Percentiles rank a stretch among this genome's conserved stretches.
Conservation (phyloP, 2,888 invertebrate genomes). For the Pandemis cinnamomeana region DNA sequence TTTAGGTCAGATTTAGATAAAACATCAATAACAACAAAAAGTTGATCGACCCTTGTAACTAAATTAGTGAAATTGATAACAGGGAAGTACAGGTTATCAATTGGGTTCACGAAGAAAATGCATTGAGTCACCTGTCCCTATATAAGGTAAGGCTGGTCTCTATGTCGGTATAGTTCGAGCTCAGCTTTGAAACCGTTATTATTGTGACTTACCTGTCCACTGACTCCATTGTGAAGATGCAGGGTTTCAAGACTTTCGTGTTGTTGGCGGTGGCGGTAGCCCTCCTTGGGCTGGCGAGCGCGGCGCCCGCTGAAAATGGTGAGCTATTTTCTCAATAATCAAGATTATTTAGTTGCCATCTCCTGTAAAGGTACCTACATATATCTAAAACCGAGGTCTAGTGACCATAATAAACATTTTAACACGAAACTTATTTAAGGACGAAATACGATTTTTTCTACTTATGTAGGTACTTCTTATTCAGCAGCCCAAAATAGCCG, state of each 20-base stretch:
- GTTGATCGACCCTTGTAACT: background rate
- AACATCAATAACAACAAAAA: too few species aligned
- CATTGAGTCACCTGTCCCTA: background rate
- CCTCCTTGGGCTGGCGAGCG: constrained; percentile 22
- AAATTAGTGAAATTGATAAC: background rate
- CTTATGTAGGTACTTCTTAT: too few species aligned
- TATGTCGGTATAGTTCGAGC: background rate
- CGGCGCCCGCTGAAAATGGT: constrained; percentile 28
- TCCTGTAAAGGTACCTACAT: background rate
- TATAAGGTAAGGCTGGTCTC: background rate
- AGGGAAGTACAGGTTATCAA: background rate
- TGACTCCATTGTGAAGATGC: constrained; percentile 23
- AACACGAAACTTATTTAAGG: too few species aligned
- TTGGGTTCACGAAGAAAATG: background rate
- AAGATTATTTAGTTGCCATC: background rate
- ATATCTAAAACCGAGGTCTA: background rate
- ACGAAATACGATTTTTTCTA: too few species aligned
- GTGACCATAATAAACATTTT: too few species aligned
- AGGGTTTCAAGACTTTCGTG: constrained; percentile 22
- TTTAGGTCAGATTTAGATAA: too few species aligned
- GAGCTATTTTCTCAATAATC: background rate
- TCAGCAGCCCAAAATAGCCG: background rate
- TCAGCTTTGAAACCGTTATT: background rate
- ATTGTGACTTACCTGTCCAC: background rate
- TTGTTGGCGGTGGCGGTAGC: constrained; percentile 22